Evolutionary conservation across 2,113 vertebrate genomes (phyloP).

Genomic region (Ictalurus punctatus): DNA sequence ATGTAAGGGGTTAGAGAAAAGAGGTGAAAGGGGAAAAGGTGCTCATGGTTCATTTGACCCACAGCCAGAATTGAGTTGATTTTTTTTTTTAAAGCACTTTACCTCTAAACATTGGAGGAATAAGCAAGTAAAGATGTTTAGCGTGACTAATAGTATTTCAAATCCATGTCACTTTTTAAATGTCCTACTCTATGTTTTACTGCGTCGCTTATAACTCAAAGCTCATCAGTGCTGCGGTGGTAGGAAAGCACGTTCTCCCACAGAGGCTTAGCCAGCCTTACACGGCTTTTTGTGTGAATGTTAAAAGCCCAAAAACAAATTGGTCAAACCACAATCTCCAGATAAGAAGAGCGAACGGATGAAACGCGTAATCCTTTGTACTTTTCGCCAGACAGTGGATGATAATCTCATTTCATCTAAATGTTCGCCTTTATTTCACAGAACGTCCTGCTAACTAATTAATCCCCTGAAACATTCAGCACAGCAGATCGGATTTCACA

Average conservation of each 20-base stretch:
- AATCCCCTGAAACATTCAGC: constrained; percentile 64
- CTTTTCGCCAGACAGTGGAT: constrained; percentile 54
- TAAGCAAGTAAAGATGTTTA: constrained; percentile 67
- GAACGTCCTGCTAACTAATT: constrained; percentile 60
- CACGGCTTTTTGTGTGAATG: constrained; percentile 57
- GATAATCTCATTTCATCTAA: constrained; percentile 66
- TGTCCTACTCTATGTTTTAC: neutral
- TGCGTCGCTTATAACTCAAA: neutral
- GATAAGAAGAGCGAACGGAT: constrained; percentile 59
- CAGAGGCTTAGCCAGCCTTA: constrained; percentile 63
- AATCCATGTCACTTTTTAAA: neutral
- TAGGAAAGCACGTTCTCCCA: constrained; percentile 60
- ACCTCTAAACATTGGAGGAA: neutral
- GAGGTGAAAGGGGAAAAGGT: constrained; percentile 64
- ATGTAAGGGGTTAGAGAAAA: constrained; percentile 52
- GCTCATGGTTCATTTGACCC: constrained; percentile 78
- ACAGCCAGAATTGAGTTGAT: constrained; percentile 63
- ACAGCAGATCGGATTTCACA: constrained; percentile 54
- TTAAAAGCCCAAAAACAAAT: constrained; percentile 67
- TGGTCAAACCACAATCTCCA: constrained; percentile 61
- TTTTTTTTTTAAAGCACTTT: constrained; percentile 55
- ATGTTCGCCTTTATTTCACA: constrained; percentile 54
- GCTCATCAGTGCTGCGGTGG: constrained; percentile 29
- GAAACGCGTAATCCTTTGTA: constrained; percentile 66
- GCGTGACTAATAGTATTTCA: neutral